Base-by-base conservation (phyloP, 2,888 invertebrate species). In the Protodeltote pygarga region DNA sequence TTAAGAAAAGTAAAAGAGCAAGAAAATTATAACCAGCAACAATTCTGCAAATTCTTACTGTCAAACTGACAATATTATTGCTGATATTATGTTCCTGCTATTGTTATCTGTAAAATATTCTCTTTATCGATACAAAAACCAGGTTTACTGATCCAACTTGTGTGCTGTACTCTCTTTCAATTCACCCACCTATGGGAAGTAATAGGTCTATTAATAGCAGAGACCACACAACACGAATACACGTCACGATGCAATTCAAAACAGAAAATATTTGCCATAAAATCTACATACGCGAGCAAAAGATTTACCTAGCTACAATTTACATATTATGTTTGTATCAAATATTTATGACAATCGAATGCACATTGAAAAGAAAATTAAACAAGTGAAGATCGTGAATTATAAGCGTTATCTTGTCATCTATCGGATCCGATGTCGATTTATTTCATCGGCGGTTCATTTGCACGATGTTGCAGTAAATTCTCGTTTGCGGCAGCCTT, bases 401-500 rank as follows among this genome's bases (percentile, higher is more conserved):
- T 81, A 85, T 78, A 78, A 75, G 68, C 64, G 78, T 75, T 83
- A 85, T 85, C 85, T 75, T 78, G 77, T 82, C 85, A 83, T 80
- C 81, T 80, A 85, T 83, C 80, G 59, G 70, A 63, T 69, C 66
- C 75, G 61, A 68, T 51, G 71, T 67, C 79, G 83, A 87, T 87
- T 87, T 85, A 84, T 87, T 77, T 77, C 77, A 76, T 81, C 75
- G 79, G 63, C 67, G 76, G 75, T 85, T 90, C 88, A 90, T 90
- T 91, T 91, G 88, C 88, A 88, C 87, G 82, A 76, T 64, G 71
- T 67, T 63, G 55, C 73, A 79, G 78, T 91, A 87, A 85, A 89
- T 91, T 81, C 89, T 89, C 87, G 87, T 89, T 90, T 89, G 88
- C 76, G 81, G 77, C 77, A 79, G 73, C 73, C 80, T 72, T 70